These are phyloP conservation scores for Ophioninae sp. DNA, from an alignment of 2,888 invertebrate genomes.

Conservation along the genomic window DNA sequence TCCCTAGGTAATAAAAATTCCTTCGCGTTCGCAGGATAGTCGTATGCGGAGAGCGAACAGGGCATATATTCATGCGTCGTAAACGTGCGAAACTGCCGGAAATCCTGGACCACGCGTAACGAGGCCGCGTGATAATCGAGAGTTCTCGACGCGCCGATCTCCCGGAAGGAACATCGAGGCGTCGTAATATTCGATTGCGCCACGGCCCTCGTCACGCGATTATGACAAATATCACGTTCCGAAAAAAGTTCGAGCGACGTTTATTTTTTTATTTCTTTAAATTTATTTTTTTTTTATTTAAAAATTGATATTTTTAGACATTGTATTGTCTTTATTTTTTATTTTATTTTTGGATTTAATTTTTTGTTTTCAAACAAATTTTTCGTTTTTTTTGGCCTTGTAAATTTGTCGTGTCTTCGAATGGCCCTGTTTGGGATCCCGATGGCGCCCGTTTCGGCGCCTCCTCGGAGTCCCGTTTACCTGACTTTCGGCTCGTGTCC, in stretches of 20 bases:
- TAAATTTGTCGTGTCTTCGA: conserved; percentile 22
- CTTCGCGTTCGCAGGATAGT: conserved; percentile 32
- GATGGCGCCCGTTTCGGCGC: too few relatives aligned
- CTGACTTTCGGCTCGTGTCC: conserved; percentile 18
- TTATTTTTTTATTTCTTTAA: background rate
- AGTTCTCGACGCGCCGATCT: conserved; percentile 16
- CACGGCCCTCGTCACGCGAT: conserved; percentile 14
- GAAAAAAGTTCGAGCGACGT: conserved; percentile 6
- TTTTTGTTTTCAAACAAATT: too few relatives aligned
- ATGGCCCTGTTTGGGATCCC: background rate
- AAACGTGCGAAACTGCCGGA: conserved; percentile 35
- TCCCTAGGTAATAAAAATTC: conserved; percentile 53
- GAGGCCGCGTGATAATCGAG: conserved; percentile 46
- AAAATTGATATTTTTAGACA: too few relatives aligned
- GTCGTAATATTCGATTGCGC: conserved; percentile 5
- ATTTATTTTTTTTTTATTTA: too few relatives aligned
- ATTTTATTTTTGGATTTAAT: too few relatives aligned
- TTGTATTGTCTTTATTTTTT: too few relatives aligned
- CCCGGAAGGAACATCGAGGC: background rate
- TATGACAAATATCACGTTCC: conserved; percentile 1
- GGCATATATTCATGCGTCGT: conserved; percentile 4
- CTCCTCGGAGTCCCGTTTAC: background rate
- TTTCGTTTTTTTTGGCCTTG: conserved; percentile 6
- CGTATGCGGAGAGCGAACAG: background rate
- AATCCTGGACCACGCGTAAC: conserved; percentile 38